Evolutionary conservation across 2,888 invertebrate genomes (phyloP), one percentile per base, ranked within the genome.

Genomic region (Neuroscelio doddi): DNA sequence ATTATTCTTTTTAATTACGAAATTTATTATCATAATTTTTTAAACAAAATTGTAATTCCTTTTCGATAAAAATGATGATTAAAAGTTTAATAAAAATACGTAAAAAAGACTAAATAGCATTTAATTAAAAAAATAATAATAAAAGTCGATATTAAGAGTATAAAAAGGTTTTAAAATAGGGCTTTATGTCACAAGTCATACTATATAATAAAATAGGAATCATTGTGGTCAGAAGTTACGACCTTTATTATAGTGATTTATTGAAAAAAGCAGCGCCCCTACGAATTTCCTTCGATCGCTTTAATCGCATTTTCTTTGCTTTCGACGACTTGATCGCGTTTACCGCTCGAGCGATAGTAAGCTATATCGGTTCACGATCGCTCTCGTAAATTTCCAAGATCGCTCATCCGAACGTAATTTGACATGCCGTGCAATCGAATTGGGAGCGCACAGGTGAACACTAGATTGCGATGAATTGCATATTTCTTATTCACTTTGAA

Each of bases 231-330:
- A 52, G 36, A 61, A 59, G 65, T 59, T 59, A 59, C 42, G 38
- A 55, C 49, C 55, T 52, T 32, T 30, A 52, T 57, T 29, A n/a
- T n/a, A n/a, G n/a, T n/a, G n/a, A n/a, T n/a, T n/a, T n/a, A n/a
- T 15, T 16, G 29, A 32, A 30, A 30, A 16, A 38, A 39, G 34
- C 26, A 50, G 14, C 44, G 34, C 44, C 58, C 58, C 50, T 53
- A 45, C 39, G 47, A 58, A 41, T 62, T 61, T 57, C 38, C 53
- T 39, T 27, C 49, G 41, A 21, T 62, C 30, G 24, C 1, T 1
- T 47, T 46, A 66, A 66, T 66, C 65, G 51, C 61, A 61, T 65
- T 57, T 65, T 56, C 55, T 26, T 15, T 41, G 56, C 42, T 49
- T 51, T 61, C 49, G 52, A 44, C 29, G 41, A 16, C 34, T 15